These are phyloP conservation scores for Pseudanteris insignis DNA, from an alignment of 2,888 invertebrate species.

Conservation along the genomic window DNA sequence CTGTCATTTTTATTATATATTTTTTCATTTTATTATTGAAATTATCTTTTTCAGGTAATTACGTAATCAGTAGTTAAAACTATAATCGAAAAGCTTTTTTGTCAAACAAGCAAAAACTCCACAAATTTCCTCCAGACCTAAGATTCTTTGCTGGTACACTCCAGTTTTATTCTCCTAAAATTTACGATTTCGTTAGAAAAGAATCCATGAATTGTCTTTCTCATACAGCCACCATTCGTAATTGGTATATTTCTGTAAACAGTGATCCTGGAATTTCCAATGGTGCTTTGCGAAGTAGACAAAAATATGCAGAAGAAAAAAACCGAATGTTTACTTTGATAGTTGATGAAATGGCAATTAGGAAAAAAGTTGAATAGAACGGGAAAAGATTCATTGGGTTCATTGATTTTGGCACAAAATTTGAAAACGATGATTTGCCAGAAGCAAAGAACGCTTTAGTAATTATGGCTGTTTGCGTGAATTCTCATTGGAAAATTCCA, in stretches of 20 bases:
- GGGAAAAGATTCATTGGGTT: background rate
- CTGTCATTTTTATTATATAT: too few species aligned
- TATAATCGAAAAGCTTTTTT: too few species aligned
- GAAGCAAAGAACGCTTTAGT: slow-evolving; percentile 35
- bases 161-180: slow-evolving; percentile 41
- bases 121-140: slow-evolving; percentile 23
- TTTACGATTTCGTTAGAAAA: slow-evolving; percentile 41
- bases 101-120: background rate
- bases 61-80: too few species aligned
- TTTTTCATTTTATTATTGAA: too few species aligned
- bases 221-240: slow-evolving; percentile 33
- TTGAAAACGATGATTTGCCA: background rate
- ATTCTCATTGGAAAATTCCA: slow-evolving; percentile 33
- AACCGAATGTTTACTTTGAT: too few species aligned
- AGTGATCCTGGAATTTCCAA: too few species aligned
- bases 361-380: background rate
- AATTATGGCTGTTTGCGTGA: slow-evolving; percentile 22
- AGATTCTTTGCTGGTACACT: slow-evolving; percentile 42
- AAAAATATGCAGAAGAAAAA: too few species aligned
- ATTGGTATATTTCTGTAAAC: too few species aligned
- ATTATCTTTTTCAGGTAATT: too few species aligned
- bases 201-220: slow-evolving; percentile 41
- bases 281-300: slow-evolving; percentile 1
- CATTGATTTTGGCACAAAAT: background rate
- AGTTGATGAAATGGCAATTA: slow-evolving; percentile 31